Percentiles rank a stretch among this genome's conserved stretches.
Evolutionary conservation across 2,797 vertebrate species (phyloP).

Genomic region (Alca torda): DNA sequence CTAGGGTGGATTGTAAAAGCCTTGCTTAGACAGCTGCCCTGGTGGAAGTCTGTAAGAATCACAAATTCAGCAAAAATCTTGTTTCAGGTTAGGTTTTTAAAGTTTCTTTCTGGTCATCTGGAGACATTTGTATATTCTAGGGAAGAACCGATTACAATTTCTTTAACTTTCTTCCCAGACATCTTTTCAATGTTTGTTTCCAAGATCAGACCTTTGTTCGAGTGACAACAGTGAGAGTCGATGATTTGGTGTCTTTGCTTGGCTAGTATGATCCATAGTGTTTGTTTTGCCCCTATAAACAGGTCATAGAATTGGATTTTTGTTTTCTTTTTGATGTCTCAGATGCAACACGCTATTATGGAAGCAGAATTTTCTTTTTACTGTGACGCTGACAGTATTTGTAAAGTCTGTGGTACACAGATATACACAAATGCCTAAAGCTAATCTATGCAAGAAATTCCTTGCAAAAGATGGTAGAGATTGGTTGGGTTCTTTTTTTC

Average conservation of each 20-base stretch:
- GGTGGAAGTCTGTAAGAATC: not conserved
- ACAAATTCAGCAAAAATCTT: not conserved
- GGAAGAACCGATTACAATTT: not conserved
- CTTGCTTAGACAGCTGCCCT: not conserved
- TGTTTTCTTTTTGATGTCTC: not conserved
- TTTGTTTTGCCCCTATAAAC: not conserved
- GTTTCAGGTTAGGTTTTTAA: not conserved
- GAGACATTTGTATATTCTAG: not conserved
- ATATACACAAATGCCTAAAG: not conserved
- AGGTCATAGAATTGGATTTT: not conserved
- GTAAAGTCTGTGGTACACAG: not conserved
- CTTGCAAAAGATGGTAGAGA: not conserved
- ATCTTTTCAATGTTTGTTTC: not conserved
- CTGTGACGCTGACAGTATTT: not conserved
- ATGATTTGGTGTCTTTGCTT: not conserved
- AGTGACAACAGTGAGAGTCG: not conserved
- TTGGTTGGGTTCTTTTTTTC: not conserved
- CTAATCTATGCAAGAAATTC: not conserved
- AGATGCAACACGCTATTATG: not conserved
- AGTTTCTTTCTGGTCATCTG: not conserved
- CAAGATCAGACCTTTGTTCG: not conserved
- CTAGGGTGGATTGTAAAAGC: not conserved
- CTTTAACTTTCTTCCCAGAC: not conserved
- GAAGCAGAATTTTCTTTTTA: not conserved
- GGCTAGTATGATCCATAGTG: not conserved